Conservation (phyloP, 2,113 vertebrate species). For the Labrus mixtus region DNA sequence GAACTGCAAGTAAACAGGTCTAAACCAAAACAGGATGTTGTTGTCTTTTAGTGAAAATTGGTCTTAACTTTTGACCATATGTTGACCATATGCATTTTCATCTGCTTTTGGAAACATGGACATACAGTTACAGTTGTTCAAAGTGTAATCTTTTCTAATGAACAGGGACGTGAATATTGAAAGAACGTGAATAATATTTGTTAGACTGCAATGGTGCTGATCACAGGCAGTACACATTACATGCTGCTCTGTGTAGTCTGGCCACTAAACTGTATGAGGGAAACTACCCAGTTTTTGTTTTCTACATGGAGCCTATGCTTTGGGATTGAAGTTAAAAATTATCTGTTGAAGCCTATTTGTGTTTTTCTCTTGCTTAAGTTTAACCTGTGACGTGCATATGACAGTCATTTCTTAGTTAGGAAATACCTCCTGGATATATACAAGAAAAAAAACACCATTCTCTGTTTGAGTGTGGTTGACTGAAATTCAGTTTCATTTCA, state of each 20-base stretch:
- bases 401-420: neutral
- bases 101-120: neutral
- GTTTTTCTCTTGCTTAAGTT: neutral
- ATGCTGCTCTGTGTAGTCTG: neutral
- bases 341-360: neutral
- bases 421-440: neutral
- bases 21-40: neutral
- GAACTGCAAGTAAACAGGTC: neutral
- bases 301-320: neutral
- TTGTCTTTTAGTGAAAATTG: neutral
- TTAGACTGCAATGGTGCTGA: too few relatives aligned
- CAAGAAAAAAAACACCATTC: too few relatives aligned
- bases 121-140: neutral
- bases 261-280: neutral
- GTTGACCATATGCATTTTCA: neutral
- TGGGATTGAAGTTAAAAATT: neutral
- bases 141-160: neutral
- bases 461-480: neutral
- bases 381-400: neutral
- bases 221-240: neutral
- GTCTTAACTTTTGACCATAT: neutral
- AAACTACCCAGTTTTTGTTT: neutral
- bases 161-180: neutral
- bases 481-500: too few relatives aligned
- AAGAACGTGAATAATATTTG: neutral